Conservation (phyloP, 2,888 invertebrate species). For the Anorthoa munda region DNA sequence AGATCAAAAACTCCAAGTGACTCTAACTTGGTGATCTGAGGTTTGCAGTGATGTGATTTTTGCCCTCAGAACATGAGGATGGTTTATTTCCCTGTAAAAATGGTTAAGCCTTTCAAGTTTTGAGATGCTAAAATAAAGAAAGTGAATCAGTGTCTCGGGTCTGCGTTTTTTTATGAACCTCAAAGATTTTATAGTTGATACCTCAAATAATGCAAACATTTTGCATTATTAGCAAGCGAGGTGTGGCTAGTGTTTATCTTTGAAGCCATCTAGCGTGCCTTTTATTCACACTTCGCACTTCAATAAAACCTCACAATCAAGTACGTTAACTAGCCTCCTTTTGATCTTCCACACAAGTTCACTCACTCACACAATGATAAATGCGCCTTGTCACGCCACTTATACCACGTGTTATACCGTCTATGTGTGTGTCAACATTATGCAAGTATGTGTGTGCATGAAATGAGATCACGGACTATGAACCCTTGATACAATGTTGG, state of each 20-base stretch:
- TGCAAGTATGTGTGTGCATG: slow-evolving; percentile 47
- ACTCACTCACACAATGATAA: slow-evolving; percentile 48
- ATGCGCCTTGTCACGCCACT: slow-evolving; percentile 57
- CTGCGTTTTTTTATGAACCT: neutral
- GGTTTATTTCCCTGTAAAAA: neutral
- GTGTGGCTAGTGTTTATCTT: neutral
- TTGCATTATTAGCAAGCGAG: neutral
- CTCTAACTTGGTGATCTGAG: neutral
- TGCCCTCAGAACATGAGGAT: slow-evolving; percentile 64
- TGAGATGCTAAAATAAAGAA: neutral
- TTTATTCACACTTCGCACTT: slow-evolving; percentile 39
- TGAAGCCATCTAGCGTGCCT: slow-evolving; percentile 11
- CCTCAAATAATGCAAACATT: neutral
- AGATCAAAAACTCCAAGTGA: too few species aligned
- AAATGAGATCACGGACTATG: slow-evolving; percentile 74
- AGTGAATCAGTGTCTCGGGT: neutral
- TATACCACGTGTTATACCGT: slow-evolving; percentile 55
- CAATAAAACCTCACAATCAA: slow-evolving; percentile 38
- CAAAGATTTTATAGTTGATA: neutral
- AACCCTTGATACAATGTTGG: slow-evolving; percentile 66
- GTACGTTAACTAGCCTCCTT: slow-evolving; percentile 52
- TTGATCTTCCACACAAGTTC: slow-evolving; percentile 63
- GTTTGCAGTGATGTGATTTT: slow-evolving; percentile 70
- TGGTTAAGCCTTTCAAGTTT: neutral
- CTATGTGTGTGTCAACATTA: slow-evolving; percentile 34